Base-by-base conservation (phyloP, 2,888 invertebrate species). In the Melieria picta region DNA sequence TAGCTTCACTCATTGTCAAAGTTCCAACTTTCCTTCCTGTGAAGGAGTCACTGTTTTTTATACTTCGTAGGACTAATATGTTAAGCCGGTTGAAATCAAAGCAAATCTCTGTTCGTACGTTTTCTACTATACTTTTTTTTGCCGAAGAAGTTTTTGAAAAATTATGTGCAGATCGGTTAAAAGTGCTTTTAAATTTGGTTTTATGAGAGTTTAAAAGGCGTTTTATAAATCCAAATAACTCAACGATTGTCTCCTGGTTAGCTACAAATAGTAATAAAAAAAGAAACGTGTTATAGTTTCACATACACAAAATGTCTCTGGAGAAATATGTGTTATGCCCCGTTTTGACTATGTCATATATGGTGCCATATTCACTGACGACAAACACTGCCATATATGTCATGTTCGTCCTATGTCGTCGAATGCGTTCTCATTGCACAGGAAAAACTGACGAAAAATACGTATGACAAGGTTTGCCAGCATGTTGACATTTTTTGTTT, bases 181-280 rank as follows among this genome's bases (percentile, higher is more conserved):
- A 64, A 52, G 50, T 60, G 0, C 67, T 50, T 4, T 48, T 58
- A 16, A 67, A 67, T 60, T 60, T 52, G 5, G 73, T 75, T 81
- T 83, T 75, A 77, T 81, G 74, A 72, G 87, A 47, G 90, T 77
- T 90, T 74, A 91, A 89, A 4, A 95, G 91, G 65, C 95, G 90
- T 79, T 93, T 93, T 4, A 91, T 90, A 83, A 98, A 97, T n/a
- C 95, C 94, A 77, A 97, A 90, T 72, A 98, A 87, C 85, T 98
- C 98, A 9, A 97, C 94, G 76, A 98, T 93, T 0, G 98, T 98
- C 86, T 97, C 97, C 85, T 97, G 97, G 87, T 98, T 98, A 0
- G 97, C 96, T 94, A 84, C 4, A 13, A 42, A 61, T 16, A 30
- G 30, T 30, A 30, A 30, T 30, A 30, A 48, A 67, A 16, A 3